These are phyloP conservation scores for Gymnogyps californianus DNA, from an alignment of 2,113 vertebrate genomes.

Conservation along the genomic window DNA sequence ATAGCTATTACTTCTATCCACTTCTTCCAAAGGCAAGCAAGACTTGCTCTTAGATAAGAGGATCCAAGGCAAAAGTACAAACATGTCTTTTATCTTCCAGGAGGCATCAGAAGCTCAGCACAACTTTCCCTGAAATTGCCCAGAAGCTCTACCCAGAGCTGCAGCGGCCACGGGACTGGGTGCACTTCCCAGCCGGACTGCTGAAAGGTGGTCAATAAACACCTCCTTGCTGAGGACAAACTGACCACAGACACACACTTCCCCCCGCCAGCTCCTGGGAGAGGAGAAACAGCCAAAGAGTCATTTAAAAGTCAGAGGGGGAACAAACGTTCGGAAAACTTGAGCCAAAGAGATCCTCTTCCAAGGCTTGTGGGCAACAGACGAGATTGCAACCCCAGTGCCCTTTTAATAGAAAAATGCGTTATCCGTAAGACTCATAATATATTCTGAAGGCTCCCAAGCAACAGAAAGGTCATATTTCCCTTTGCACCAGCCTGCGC, in stretches of 20 bases:
- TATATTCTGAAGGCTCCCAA: neutral
- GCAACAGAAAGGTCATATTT: neutral
- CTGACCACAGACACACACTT: rapidly evolving
- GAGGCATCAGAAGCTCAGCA: neutral
- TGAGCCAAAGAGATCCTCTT: neutral
- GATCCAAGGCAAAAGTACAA: neutral
- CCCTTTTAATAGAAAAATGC: rapidly evolving
- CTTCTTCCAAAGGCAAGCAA: neutral
- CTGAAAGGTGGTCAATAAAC: neutral
- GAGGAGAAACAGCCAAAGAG: neutral
- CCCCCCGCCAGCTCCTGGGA: neutral
- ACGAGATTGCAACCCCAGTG: neutral
- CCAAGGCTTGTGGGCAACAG: neutral
- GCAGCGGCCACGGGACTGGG: rapidly evolving
- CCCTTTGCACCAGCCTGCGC: neutral
- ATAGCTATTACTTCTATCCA: neutral
- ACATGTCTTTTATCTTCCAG: neutral
- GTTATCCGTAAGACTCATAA: neutral
- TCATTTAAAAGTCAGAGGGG: neutral
- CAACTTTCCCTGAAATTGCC: neutral
- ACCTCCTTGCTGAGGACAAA: neutral
- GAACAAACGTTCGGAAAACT: neutral
- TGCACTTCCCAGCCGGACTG: neutral
- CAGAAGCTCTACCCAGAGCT: neutral
- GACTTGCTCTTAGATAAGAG: neutral